Base-by-base conservation (phyloP, 2,797 vertebrate genomes). In the Notolabrus celidotus region DNA sequence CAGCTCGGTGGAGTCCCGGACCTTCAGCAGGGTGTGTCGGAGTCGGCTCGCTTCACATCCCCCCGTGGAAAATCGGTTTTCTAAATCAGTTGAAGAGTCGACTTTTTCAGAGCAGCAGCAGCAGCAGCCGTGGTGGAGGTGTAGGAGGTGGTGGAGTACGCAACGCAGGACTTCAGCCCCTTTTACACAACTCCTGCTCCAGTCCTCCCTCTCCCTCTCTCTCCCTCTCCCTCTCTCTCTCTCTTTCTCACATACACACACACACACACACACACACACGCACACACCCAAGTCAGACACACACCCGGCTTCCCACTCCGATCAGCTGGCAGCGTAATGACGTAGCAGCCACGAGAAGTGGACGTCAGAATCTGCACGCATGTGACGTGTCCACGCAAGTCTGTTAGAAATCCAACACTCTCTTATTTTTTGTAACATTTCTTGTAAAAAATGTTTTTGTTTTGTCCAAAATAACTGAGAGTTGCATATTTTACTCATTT, bases 251-350 rank as follows among this genome's bases (percentile, higher is more conserved):
- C 57, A 57, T 31, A 23, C 19, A 38, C 46, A 67, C 67, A 19
- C 57, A 83, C 89, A 74, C 85, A 31, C 89, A 81, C n/a, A n/a
- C n/a, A n/a, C n/a, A n/a, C n/a, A n/a, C n/a, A 63, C 63, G 56
- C 61, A 82, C 79, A 83, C 89, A 74, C 85, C 31, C 89, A 81
- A 52, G 46, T 71, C 69, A 80, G 73, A 84, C 81, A 71, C 84
- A 85, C 85, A 89, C 69, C 95, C 95, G 94, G 95, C 93, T 94
- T 93, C 93, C 89, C 92, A 90, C 94, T 95, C 94, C 92, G 96
- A 97, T 97, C 96, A 97, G 96, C 96, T 97, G 96, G 96, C 94
- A 87, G 93, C 94, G 94, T 93, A 66, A 93, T 96, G 95, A 96
- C 96, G 95, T 94, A 86, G 84, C 81, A 72, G 73, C 73, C 85